Evolutionary conservation across 2,113 vertebrate genomes (phyloP).

Genomic region (Sigmodon hispidus): DNA sequence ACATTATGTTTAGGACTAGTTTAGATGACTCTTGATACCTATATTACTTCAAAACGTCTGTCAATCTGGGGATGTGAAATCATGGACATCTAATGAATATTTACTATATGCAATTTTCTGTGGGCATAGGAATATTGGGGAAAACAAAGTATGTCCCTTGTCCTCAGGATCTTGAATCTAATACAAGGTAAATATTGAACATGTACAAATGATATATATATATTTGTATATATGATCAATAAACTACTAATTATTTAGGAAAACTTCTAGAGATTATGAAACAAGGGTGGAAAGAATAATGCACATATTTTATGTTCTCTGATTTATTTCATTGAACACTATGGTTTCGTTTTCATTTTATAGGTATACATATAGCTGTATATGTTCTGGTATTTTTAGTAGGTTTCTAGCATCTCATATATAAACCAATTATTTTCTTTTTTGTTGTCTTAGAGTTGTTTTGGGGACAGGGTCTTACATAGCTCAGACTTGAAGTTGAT

Average conservation of each 20-base stretch:
- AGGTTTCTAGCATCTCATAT: not conserved
- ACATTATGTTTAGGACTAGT: not conserved
- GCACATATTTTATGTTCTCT: not conserved
- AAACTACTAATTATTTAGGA: conserved; percentile 31
- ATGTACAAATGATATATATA: not conserved
- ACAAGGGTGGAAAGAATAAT: not conserved
- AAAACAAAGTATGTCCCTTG: not conserved
- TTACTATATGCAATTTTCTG: not conserved
- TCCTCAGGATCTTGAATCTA: conserved; percentile 3
- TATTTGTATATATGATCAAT: not conserved
- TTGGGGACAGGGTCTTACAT: not conserved
- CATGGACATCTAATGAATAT: not conserved
- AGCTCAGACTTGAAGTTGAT: not conserved
- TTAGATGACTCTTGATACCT: not conserved
- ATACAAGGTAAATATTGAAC: conserved; percentile 9
- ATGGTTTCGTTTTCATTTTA: conserved; percentile 14
- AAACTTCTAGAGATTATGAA: not conserved
- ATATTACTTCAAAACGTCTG: not conserved
- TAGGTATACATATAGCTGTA: not conserved
- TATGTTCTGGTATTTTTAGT: not conserved
- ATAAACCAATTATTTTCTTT: not conserved
- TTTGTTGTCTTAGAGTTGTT: not conserved
- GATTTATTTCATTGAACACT: not conserved
- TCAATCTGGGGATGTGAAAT: not conserved
- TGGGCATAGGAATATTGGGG: not conserved